Conservation (phyloP, 2,888 invertebrate genomes). For the Eucriotettix oculatus region DNA sequence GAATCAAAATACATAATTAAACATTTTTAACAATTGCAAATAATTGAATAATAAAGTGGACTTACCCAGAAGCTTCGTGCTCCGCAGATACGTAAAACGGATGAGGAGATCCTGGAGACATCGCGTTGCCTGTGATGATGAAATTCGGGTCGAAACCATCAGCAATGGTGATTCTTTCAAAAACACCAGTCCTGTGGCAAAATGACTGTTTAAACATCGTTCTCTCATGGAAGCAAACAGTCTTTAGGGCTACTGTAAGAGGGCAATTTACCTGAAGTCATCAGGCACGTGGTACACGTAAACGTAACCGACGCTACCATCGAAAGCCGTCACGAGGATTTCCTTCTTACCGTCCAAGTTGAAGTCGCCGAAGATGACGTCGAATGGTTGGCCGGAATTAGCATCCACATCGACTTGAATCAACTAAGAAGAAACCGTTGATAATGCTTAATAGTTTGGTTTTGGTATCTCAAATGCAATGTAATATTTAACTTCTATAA, state of each 20-base stretch:
- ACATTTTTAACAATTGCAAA: too few species aligned
- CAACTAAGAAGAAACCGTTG: neutral
- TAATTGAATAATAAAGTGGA: neutral
- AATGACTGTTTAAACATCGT: neutral
- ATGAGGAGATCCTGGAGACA: slow-evolving; percentile 18
- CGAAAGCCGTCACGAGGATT: slow-evolving; percentile 16
- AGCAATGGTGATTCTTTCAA: slow-evolving; percentile 14
- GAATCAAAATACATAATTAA: neutral
- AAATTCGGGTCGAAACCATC: slow-evolving; percentile 17
- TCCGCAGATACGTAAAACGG: slow-evolving; percentile 16
- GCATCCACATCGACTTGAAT: neutral
- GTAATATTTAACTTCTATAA: too few species aligned
- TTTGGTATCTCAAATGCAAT: too few species aligned
- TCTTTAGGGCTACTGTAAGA: too few species aligned
- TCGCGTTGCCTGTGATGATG: slow-evolving; percentile 16
- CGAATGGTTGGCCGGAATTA: slow-evolving; percentile 17
- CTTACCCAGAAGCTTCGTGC: slow-evolving; percentile 15
- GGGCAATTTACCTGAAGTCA: slow-evolving; percentile 15
- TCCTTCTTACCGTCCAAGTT: slow-evolving; percentile 18
- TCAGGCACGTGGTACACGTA: slow-evolving; percentile 17
- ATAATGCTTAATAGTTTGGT: neutral
- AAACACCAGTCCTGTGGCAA: slow-evolving; percentile 6
- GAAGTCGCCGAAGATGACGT: slow-evolving; percentile 17
- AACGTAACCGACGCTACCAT: slow-evolving; percentile 15
- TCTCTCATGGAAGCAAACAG: neutral